These are phyloP conservation scores for Euwallacea similis DNA, from an alignment of 1,140 invertebrate genomes.

Conservation along the genomic window DNA sequence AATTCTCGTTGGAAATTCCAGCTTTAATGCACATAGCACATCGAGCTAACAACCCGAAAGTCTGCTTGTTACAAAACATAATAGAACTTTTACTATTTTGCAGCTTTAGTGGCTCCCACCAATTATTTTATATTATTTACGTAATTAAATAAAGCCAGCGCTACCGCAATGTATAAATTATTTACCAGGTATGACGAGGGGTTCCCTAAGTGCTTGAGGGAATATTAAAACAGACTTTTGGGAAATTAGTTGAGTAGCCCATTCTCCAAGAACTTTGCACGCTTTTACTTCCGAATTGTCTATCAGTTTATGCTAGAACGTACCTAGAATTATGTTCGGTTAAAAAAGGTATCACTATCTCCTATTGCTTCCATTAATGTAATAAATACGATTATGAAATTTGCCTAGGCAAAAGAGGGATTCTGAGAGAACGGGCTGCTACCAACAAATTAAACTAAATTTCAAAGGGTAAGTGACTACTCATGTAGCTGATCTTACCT, in stretches of 20 bases:
- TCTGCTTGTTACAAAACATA: too few relatives aligned
- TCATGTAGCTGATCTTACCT: conserved; percentile 70
- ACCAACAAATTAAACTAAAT: not conserved
- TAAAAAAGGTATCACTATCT: too few relatives aligned
- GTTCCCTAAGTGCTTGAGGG: conserved; percentile 29
- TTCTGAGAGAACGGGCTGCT: not conserved
- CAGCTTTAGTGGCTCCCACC: not conserved
- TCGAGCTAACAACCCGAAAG: too few relatives aligned
- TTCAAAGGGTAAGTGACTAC: conserved; percentile 6
- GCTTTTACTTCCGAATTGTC: not conserved
- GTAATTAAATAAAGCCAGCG: conserved; percentile 29
- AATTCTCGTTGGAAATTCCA: too few relatives aligned
- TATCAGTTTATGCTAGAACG: not conserved
- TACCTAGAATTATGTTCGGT: too few relatives aligned
- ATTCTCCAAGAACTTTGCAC: conserved; percentile 23
- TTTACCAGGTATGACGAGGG: conserved; percentile 22
- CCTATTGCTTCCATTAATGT: too few relatives aligned
- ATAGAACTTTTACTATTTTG: too few relatives aligned
- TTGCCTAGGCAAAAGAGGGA: not conserved
- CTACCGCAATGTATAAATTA: conserved; percentile 32
- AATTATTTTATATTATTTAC: conserved; percentile 15
- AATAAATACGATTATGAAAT: not conserved
- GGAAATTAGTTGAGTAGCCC: conserved; percentile 31
- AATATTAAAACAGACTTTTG: conserved; percentile 38
- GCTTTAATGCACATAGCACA: too few relatives aligned